Conservation (phyloP, 2,797 vertebrate species). For the Bucorvus abyssinicus region DNA sequence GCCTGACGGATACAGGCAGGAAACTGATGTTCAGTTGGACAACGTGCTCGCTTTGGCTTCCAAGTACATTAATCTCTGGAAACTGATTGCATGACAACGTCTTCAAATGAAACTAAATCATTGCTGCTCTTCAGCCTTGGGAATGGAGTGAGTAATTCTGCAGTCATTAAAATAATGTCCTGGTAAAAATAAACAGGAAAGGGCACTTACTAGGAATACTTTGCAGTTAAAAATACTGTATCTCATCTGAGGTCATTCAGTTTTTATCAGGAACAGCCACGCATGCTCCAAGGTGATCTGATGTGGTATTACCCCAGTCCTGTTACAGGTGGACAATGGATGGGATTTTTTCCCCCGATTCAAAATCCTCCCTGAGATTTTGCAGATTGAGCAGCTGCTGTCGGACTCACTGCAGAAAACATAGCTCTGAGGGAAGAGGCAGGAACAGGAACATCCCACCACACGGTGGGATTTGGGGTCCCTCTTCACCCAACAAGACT, state of each 20-base stretch:
- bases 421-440: background rate
- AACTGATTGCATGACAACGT: slow-evolving; percentile 1
- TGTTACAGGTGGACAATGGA: background rate
- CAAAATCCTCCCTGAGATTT: background rate
- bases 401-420: background rate
- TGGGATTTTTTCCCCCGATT: background rate
- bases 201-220: background rate
- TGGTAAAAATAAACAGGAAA: slow-evolving; percentile 58
- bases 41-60: background rate
- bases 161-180: slow-evolving; percentile 44
- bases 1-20: background rate
- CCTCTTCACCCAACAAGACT: background rate
- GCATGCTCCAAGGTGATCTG: background rate
- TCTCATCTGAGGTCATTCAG: background rate
- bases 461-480: fast-evolving
- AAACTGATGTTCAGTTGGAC: background rate
- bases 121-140: background rate
- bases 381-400: background rate
- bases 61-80: background rate
- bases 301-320: background rate
- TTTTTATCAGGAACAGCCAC: slow-evolving; percentile 8
- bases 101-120: background rate
- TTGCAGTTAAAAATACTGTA: slow-evolving; percentile 3
- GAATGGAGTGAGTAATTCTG: slow-evolving; percentile 50
- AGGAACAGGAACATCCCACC: background rate